Conservation (phyloP, 2,888 invertebrate genomes). For the Agrotis exclamationis region DNA sequence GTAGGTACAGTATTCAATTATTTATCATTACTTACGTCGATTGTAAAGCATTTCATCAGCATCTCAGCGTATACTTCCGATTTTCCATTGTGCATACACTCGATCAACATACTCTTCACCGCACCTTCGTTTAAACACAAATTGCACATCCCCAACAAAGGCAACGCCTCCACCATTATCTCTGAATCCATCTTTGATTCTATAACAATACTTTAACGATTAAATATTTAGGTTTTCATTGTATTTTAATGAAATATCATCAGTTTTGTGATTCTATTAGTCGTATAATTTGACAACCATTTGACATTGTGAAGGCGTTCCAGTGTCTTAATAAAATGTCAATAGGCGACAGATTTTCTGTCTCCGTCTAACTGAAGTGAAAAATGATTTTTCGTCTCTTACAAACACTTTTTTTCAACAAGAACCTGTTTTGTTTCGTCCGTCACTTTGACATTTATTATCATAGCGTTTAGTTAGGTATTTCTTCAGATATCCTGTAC, state of each 20-base stretch:
- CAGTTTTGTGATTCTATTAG: slow-evolving; percentile 32
- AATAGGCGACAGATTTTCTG: neutral
- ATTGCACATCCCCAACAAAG: slow-evolving; percentile 84
- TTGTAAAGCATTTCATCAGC: slow-evolving; percentile 82
- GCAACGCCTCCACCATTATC: slow-evolving; percentile 84
- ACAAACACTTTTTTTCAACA: neutral
- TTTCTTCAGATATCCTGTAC: neutral
- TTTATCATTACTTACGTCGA: slow-evolving; percentile 81
- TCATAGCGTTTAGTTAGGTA: slow-evolving; percentile 43
- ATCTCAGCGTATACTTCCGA: slow-evolving; percentile 81
- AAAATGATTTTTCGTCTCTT: slow-evolving; percentile 1
- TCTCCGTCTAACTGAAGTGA: neutral
- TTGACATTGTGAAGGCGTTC: slow-evolving; percentile 47
- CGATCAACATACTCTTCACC: slow-evolving; percentile 84
- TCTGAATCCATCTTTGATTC: slow-evolving; percentile 75
- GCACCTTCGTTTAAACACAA: slow-evolving; percentile 84
- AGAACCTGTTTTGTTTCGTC: slow-evolving; percentile 2
- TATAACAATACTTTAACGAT: slow-evolving; percentile 25
- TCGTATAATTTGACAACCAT: slow-evolving; percentile 33
- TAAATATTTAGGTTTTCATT: slow-evolving; percentile 42
- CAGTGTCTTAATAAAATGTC: slow-evolving; percentile 13
- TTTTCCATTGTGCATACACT: slow-evolving; percentile 72
- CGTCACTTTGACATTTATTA: slow-evolving; percentile 24
- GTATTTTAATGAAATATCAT: slow-evolving; percentile 21
- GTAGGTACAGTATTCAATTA: neutral